These are phyloP conservation scores for Eupithecia insigniata DNA, from an alignment of 2,888 invertebrate genomes.

Conservation along the genomic window DNA sequence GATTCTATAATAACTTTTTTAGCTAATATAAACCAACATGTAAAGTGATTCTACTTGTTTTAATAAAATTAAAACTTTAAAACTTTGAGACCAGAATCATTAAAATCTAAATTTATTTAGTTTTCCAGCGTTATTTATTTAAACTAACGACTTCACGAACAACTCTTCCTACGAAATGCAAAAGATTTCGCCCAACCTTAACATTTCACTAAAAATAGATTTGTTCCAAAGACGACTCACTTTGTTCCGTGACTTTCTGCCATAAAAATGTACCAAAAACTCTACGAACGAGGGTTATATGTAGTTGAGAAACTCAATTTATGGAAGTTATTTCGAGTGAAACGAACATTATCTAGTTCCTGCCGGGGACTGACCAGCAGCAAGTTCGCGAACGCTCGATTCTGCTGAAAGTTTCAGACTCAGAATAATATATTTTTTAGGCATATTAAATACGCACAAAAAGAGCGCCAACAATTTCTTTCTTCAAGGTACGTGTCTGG, in stretches of 20 bases:
- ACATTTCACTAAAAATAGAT: not conserved
- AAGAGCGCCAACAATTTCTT: not conserved
- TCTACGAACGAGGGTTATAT: slow-evolving; percentile 47
- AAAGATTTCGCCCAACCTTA: not conserved
- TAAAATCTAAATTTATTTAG: not conserved
- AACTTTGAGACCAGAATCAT: not conserved
- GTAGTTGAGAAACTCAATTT: slow-evolving; percentile 70
- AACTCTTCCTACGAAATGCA: not conserved
- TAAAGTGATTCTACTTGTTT: too few species aligned
- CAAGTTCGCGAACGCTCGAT: slow-evolving; percentile 22
- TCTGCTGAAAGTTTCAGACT: not conserved
- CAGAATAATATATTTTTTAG: not conserved
- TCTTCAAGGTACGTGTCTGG: not conserved
- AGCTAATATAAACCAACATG: too few species aligned
- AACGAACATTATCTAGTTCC: slow-evolving; percentile 67
- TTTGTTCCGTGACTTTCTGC: slow-evolving; percentile 29
- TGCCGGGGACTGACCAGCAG: slow-evolving; percentile 47
- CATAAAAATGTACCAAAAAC: slow-evolving; percentile 46
- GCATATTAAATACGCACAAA: not conserved
- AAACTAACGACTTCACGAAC: not conserved
- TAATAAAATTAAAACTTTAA: not conserved
- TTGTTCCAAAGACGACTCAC: slow-evolving; percentile 11
- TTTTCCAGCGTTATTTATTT: too few species aligned
- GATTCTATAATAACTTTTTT: too few species aligned
- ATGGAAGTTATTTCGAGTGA: slow-evolving; percentile 67